Percentiles rank a stretch among this genome's conserved stretches.
phyloP scores from a whole-genome alignment of 2,888 invertebrate species.

The Cheilosia vulpina region DNA sequence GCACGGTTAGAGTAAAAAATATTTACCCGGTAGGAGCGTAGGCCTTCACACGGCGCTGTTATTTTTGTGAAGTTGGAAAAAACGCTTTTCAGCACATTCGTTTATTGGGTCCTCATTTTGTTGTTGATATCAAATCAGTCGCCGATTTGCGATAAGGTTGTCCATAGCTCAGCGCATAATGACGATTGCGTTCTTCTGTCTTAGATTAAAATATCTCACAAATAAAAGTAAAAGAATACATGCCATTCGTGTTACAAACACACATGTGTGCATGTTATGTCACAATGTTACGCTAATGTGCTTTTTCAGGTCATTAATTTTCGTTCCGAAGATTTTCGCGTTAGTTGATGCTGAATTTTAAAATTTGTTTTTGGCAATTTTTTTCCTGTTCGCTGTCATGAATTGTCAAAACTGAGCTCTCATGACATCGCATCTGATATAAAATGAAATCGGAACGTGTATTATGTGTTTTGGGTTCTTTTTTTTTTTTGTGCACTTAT shows the following conservation, averaged over 20 bases:
- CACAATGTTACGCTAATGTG: slow-evolving; percentile 55
- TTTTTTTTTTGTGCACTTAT: not conserved
- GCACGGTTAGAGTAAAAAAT: no score
- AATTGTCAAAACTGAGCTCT: slow-evolving; percentile 43
- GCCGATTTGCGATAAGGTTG: no score
- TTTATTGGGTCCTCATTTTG: no score
- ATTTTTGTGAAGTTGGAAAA: no score
- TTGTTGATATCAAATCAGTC: no score
- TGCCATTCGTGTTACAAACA: not conserved
- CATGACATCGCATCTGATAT: slow-evolving; percentile 53
- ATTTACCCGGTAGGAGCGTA: no score
- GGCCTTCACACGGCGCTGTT: no score
- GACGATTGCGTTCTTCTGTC: no score
- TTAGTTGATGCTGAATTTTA: slow-evolving; percentile 30
- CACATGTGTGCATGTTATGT: not conserved
- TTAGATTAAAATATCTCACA: not conserved
- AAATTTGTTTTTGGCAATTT: slow-evolving; percentile 48
- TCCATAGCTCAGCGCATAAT: no score
- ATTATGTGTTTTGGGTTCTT: slow-evolving; percentile 14
- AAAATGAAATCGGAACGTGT: slow-evolving; percentile 36
- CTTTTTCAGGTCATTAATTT: slow-evolving; percentile 60
- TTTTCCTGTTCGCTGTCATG: slow-evolving; percentile 40
- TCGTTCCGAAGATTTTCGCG: slow-evolving; percentile 8
- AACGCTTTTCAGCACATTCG: no score
- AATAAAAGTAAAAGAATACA: not conserved